These are phyloP conservation scores for Notiomystis cincta DNA, from an alignment of 2,113 vertebrate genomes.

Conservation along the genomic window DNA sequence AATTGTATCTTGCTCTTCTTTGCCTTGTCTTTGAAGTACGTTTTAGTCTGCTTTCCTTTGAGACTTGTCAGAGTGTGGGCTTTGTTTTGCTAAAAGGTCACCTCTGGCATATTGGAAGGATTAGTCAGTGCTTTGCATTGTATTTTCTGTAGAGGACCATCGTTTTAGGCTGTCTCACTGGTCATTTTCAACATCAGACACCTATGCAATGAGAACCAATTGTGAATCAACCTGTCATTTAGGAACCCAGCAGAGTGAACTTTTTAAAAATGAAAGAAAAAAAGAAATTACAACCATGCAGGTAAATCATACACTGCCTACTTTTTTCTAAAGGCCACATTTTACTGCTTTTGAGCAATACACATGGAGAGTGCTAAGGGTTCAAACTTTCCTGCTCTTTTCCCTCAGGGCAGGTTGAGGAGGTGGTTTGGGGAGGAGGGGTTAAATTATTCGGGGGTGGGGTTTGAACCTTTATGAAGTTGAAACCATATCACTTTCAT, in stretches of 20 bases:
- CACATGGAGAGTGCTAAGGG: accelerated
- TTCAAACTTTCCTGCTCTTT: neutral
- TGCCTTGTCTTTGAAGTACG: neutral
- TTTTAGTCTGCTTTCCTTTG: neutral
- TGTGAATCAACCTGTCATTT: neutral
- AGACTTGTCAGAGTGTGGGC: neutral
- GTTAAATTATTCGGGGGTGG: neutral
- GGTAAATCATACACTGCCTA: accelerated
- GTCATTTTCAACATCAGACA: neutral
- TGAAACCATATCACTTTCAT: neutral
- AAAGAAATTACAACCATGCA: neutral
- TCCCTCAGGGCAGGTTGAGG: neutral
- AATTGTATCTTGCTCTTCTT: neutral
- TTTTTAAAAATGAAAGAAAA: neutral
- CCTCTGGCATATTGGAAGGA: neutral
- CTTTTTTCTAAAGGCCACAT: accelerated
- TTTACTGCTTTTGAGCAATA: neutral
- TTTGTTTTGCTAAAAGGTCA: neutral
- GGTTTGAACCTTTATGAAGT: neutral
- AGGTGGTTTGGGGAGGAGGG: neutral
- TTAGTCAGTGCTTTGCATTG: neutral
- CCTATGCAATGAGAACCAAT: neutral
- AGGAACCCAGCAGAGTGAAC: neutral
- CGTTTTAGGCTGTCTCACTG: neutral
- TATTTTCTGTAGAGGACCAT: neutral